Evolutionary conservation across 1,140 invertebrate genomes (phyloP), one percentile per base, ranked within the genome.

Genomic region (Hyphantria cunea): DNA sequence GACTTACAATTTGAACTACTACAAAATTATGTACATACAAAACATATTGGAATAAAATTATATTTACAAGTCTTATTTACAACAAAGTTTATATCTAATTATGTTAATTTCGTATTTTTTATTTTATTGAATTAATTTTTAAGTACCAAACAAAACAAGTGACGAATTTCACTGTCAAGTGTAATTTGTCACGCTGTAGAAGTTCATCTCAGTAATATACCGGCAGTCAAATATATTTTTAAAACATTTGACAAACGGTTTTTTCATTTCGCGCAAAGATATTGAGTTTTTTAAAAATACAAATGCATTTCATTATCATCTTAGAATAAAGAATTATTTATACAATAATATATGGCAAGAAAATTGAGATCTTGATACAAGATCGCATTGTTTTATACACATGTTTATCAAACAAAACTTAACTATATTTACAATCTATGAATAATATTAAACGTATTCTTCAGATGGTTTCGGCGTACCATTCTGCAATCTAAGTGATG

Each of bases 391-490:
- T 39, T 81, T 83, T 85, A 70, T 86, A 84, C 82, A 86, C 68
- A 65, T 72, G n/a, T n/a, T 69, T 65, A 78, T 71, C 10, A n/a
- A 52, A 63, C 64, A 59, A 51, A 69, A 70, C 58, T 64, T 66
- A 59, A 55, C 64, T 39, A 25, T 79, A 86, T 83, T 75, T 87
- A 87, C 84, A 86, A 48, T 50, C 51, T 71, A 62, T 60, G 0
- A 42, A 58, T 54, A 31, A 71, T 47, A 51, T 86, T 75, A 96
- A 78, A 96, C 95, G 82, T 96, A 96, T 83, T 96, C 95, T 87
- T 96, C 95, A 10, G 95, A 95, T 47, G 95, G 94, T 86, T 96
- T 96, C 49, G 94, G 93, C 58, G 93, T 94, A 74, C 91, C 93
- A 54, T 93, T 92, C 55, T 95, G 93, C 66, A 95, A 91, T 89